Evolutionary conservation across 2,888 invertebrate genomes (phyloP), one percentile per base, ranked within the genome.

Genomic region (Drosophila mettleri): DNA sequence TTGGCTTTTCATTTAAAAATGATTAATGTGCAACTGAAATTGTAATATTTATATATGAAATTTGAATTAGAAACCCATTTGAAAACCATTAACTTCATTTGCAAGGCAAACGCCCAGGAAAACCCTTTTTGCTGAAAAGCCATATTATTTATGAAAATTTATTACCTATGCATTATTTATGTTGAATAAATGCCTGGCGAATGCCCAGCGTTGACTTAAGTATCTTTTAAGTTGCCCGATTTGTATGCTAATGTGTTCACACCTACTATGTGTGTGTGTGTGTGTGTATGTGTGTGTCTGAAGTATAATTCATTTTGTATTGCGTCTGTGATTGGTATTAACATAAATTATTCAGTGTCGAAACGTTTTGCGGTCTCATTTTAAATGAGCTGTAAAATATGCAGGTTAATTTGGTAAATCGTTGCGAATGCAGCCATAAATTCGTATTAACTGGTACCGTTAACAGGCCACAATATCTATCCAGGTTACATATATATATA

Each of bases 291-390:
- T 51, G 51, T 45, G 60, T 58, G 29, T 48, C 48, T 59, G n/a
- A 45, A 61, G 38, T 65, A 78, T 75, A 78, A 72, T 69, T 71
- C 68, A 73, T 71, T 64, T 69, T 46, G 74, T 46, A 66, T 70
- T 69, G 71, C 69, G 61, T 74, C 68, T 64, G 54, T 79, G 79
- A 79, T 79, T 80, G 80, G 74, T 59, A 80, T 67, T 77, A 70
- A 57, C 78, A 86, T 84, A 80, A 70, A 83, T 83, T 70, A 72
- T 83, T 74, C 71, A 65, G 78, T 78, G 78, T 67, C 69, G 79
- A 78, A 79, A 66, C 66, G 66, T 65, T 81, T 79, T 74, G 78
- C 64, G 78, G 80, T 54, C 66, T 66, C 60, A 64, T 57, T 77
- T 76, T 54, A 77, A 80, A 80, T 80, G 77, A 72, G 69, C 69